These are phyloP conservation scores for Eufriesea mexicana DNA, from an alignment of 1,140 invertebrate genomes.

Conservation along the genomic window DNA sequence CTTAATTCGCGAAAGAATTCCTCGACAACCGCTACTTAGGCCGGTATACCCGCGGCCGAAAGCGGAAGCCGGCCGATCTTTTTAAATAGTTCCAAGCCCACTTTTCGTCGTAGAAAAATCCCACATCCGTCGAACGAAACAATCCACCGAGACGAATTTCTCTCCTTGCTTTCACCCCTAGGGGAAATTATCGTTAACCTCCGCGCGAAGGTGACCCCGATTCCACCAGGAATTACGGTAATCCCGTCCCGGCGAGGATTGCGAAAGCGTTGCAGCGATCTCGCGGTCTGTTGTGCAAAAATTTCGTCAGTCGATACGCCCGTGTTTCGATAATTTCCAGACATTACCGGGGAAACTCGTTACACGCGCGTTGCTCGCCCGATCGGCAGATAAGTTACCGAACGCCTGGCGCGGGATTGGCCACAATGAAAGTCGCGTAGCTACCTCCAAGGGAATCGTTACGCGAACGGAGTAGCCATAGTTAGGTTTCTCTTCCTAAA, in stretches of 20 bases:
- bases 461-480: neutral
- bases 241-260: neutral
- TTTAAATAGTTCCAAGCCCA: neutral
- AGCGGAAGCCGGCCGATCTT: neutral
- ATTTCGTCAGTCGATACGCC: constrained; percentile 21
- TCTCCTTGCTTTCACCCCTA: no score
- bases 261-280: neutral
- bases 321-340: constrained; percentile 26
- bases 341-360: constrained; percentile 50
- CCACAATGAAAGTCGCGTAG: constrained; percentile 26
- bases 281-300: constrained; percentile 9
- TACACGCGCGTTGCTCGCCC: constrained; percentile 68
- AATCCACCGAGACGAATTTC: neutral
- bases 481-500: constrained; percentile 12
- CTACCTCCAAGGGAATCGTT: constrained; percentile 1
- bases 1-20: neutral
- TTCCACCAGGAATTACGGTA: neutral
- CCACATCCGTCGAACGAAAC: neutral
- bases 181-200: neutral
- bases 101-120: neutral
- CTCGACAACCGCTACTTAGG: neutral
- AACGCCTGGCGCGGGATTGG: neutral
- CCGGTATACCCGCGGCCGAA: neutral
- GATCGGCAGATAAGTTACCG: constrained; percentile 67
- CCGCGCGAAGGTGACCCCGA: neutral